Conservation (phyloP, 2,888 invertebrate genomes). For the Drosophila fungiperda region DNA sequence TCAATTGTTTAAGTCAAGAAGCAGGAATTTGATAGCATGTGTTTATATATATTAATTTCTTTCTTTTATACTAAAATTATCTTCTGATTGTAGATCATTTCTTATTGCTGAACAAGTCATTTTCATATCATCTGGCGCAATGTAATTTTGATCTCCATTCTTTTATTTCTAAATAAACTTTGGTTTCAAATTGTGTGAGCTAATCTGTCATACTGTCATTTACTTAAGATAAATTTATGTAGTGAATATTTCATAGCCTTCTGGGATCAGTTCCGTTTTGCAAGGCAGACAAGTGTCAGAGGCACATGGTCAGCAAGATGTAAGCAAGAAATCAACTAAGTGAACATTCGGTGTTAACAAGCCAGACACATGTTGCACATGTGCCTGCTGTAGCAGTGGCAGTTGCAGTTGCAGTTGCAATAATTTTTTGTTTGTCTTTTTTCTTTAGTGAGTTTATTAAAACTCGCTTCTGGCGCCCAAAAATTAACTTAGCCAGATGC, state of each 20-base stretch:
- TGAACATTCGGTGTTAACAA: slow-evolving; percentile 23
- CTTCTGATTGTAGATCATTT: not conserved
- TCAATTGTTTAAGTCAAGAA: not conserved
- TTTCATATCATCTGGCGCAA: not conserved
- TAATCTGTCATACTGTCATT: no score
- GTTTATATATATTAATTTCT: not conserved
- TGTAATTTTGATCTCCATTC: not conserved
- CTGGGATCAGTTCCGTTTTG: slow-evolving; percentile 55
- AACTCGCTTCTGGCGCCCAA: slow-evolving; percentile 29
- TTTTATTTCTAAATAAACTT: not conserved
- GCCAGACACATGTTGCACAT: slow-evolving; percentile 25
- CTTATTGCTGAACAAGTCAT: not conserved
- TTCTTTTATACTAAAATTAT: not conserved
- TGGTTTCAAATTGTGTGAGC: not conserved
- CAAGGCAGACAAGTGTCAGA: slow-evolving; percentile 48
- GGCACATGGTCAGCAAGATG: slow-evolving; percentile 45
- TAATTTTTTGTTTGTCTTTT: not conserved
- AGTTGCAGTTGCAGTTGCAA: slow-evolving; percentile 1
- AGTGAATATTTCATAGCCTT: not conserved
- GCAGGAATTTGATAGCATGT: fast-evolving
- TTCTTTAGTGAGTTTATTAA: slow-evolving; percentile 42
- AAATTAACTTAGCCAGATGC: slow-evolving; percentile 20
- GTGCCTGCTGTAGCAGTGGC: slow-evolving; percentile 5
- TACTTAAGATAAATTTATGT: not conserved
- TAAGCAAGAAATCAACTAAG: not conserved